These are phyloP conservation scores for Auanema freiburgensis DNA, from an alignment of 2,888 invertebrate species.

Conservation along the genomic window DNA sequence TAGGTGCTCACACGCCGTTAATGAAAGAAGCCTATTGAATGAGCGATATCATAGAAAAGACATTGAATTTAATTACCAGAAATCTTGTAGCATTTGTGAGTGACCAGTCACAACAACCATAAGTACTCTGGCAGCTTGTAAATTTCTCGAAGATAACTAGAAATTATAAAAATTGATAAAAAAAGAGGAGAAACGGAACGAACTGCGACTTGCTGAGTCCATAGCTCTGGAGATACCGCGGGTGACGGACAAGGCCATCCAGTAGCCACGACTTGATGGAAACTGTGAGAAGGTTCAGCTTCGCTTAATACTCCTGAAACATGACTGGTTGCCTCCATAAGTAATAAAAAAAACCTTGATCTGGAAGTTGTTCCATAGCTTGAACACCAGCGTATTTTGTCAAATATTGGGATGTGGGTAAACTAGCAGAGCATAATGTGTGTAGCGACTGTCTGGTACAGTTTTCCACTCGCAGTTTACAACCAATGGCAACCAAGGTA, in stretches of 20 bases:
- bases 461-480: conserved; percentile 74
- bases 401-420: conserved; percentile 12
- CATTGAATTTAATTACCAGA: conserved; percentile 22
- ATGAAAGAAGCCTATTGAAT: conserved; percentile 71
- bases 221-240: conserved; percentile 69
- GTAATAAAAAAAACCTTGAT: neutral
- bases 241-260: conserved; percentile 80
- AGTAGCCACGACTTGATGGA: conserved; percentile 88
- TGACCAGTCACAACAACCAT: conserved; percentile 66
- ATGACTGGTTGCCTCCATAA: conserved; percentile 6
- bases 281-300: conserved; percentile 24
- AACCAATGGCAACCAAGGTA: conserved; percentile 85
- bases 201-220: conserved; percentile 85
- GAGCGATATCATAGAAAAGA: neutral
- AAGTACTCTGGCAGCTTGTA: conserved; percentile 91
- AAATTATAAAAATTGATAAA: conserved; percentile 16
- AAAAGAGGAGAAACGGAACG: neutral
- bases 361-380: too few species aligned
- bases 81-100: conserved; percentile 9
- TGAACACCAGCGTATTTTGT: conserved; percentile 8
- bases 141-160: conserved; percentile 87
- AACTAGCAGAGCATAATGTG: conserved; percentile 10
- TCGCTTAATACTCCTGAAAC: conserved; percentile 70
- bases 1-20: conserved; percentile 85
- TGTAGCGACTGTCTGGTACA: conserved; percentile 14